These are phyloP conservation scores for Lasioglossum marginatum DNA, from an alignment of 2,888 invertebrate species.

Conservation along the genomic window DNA sequence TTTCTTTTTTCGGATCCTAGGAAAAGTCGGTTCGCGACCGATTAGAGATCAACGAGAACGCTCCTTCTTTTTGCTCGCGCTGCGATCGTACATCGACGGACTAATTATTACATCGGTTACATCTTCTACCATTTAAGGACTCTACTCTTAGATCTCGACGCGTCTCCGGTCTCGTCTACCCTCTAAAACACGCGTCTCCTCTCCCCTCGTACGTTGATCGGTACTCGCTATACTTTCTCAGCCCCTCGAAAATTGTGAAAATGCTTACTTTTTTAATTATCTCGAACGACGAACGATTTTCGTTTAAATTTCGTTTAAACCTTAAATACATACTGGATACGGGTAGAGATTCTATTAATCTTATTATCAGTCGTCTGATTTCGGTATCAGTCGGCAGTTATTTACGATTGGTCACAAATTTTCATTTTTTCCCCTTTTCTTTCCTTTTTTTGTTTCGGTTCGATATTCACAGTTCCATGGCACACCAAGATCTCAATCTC, in stretches of 20 bases:
- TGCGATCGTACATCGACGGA: conserved; percentile 73
- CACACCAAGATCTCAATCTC: conserved; percentile 63
- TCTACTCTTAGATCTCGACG: conserved; percentile 68
- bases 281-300: conserved; percentile 57
- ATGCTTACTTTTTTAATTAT: conserved; percentile 50
- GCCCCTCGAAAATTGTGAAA: conserved; percentile 57
- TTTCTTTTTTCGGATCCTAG: conserved; percentile 37
- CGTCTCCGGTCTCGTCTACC: conserved; percentile 62
- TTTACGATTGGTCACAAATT: conserved; percentile 66
- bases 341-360: conserved; percentile 51
- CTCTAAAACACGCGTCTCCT: conserved; percentile 57
- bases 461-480: conserved; percentile 68
- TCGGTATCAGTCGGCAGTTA: conserved; percentile 61
- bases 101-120: conserved; percentile 77
- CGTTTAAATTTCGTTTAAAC: conserved; percentile 47
- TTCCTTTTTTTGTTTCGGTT: neutral
- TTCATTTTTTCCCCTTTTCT: neutral
- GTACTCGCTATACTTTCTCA: conserved; percentile 40
- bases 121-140: conserved; percentile 74
- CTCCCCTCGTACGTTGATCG: conserved; percentile 39
- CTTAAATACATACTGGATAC: conserved; percentile 59
- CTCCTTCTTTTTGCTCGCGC: conserved; percentile 60
- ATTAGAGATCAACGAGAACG: conserved; percentile 69
- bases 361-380: conserved; percentile 55
- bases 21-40: conserved; percentile 62